phyloP scores from a whole-genome alignment of 2,888 invertebrate species.

The Andricus quercusramuli region DNA sequence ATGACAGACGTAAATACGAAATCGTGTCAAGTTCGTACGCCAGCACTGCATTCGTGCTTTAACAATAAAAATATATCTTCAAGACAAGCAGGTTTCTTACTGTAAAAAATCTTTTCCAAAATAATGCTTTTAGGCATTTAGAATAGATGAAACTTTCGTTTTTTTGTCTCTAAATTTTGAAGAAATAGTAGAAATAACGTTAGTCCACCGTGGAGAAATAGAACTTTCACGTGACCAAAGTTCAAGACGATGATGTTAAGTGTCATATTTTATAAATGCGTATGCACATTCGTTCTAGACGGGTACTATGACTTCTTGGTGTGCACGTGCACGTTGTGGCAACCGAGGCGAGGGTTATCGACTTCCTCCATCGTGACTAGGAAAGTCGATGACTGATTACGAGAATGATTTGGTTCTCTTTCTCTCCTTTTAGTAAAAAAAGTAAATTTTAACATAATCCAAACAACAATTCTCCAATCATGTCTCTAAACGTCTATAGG shows the following conservation, averaged over 20 bases:
- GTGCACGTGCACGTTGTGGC: slow-evolving; percentile 29
- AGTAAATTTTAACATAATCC: neutral
- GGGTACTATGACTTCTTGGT: slow-evolving; percentile 15
- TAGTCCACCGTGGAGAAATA: neutral
- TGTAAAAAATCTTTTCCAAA: neutral
- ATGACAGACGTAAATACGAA: slow-evolving; percentile 28
- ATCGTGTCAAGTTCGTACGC: slow-evolving; percentile 35
- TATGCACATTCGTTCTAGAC: slow-evolving; percentile 4
- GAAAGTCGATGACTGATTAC: slow-evolving; percentile 40
- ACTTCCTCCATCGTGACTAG: slow-evolving; percentile 37
- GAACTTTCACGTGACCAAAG: neutral
- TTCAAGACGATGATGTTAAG: slow-evolving; percentile 11
- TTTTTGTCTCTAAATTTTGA: neutral
- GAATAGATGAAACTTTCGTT: no score
- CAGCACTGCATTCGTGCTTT: neutral
- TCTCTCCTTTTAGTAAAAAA: neutral
- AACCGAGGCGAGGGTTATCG: slow-evolving; percentile 26
- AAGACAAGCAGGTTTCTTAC: neutral
- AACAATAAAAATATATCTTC: slow-evolving; percentile 15
- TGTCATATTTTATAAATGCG: slow-evolving; percentile 25
- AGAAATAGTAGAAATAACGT: neutral
- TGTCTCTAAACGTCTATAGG: neutral
- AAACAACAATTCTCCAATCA: neutral
- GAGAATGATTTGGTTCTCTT: slow-evolving; percentile 22
- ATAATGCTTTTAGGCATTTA: neutral